Evolutionary conservation across 2,888 invertebrate species (phyloP).

Genomic region (Drosophila melanosoma): DNA sequence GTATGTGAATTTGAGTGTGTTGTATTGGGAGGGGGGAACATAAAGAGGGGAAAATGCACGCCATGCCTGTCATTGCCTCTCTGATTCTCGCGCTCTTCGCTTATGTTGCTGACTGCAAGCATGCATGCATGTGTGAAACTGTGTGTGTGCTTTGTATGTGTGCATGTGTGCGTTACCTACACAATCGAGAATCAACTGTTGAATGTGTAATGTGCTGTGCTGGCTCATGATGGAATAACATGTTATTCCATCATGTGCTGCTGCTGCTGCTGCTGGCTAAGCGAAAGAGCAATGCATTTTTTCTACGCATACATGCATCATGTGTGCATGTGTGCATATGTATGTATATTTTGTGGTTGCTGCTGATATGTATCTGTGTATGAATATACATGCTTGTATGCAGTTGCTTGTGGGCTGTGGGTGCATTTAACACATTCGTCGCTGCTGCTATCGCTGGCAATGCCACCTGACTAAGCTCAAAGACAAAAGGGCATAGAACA

Average conservation of each 20-base stretch:
- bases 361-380: conserved; percentile 24
- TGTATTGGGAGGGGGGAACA: not conserved
- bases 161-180: conserved; percentile 30
- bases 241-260: conserved; percentile 38
- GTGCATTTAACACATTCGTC: conserved; percentile 49
- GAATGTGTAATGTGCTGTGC: conserved; percentile 69
- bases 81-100: conserved; percentile 33
- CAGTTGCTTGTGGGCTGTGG: conserved; percentile 63
- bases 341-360: conserved; percentile 17
- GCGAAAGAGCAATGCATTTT: conserved; percentile 66
- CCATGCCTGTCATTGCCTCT: conserved; percentile 28
- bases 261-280: conserved; percentile 15
- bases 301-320: conserved; percentile 2
- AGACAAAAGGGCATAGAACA: conserved; percentile 64
- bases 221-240: conserved; percentile 46
- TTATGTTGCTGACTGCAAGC: conserved; percentile 39
- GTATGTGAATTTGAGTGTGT: not conserved
- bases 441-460: conserved; percentile 37
- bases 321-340: conserved; percentile 3
- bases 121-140: not conserved
- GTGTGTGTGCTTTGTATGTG: conserved; percentile 2
- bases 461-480: conserved; percentile 53
- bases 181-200: conserved; percentile 71
- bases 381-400: conserved; percentile 13
- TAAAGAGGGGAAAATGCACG: conserved; percentile 25